These are phyloP conservation scores for Drosophila fungiperda DNA, from an alignment of 2,888 invertebrate genomes.

Conservation along the genomic window DNA sequence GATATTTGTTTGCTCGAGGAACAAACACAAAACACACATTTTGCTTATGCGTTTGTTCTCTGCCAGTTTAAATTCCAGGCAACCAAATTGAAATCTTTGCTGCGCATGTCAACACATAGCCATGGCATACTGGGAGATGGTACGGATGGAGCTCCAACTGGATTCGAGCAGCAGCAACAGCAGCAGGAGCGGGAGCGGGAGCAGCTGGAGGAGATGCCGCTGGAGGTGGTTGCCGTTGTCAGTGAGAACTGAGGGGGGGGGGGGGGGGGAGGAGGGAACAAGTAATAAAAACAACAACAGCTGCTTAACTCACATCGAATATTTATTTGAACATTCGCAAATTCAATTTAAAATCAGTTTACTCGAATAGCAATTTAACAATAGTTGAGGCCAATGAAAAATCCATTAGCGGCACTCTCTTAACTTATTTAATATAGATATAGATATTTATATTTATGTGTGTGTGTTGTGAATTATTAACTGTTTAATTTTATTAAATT, in stretches of 20 bases:
- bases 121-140: constrained; percentile 60
- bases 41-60: constrained; percentile 8
- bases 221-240: constrained; percentile 83
- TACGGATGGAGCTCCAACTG: constrained; percentile 14
- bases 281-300: not conserved
- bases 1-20: not conserved
- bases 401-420: constrained; percentile 32
- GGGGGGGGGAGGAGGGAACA: not conserved
- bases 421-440: constrained; percentile 7
- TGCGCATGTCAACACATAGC: constrained; percentile 79
- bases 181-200: constrained; percentile 1
- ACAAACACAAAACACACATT: not conserved
- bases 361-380: constrained; percentile 23
- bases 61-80: constrained; percentile 83
- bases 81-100: constrained; percentile 83
- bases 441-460: not conserved
- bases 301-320: constrained; percentile 62
- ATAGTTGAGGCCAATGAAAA: constrained; percentile 47
- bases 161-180: constrained; percentile 4
- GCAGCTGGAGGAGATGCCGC: constrained; percentile 65
- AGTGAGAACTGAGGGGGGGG: constrained; percentile 48
- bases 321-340: constrained; percentile 55
- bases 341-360: constrained; percentile 33
- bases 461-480: not conserved
- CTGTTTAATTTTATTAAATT: constrained; percentile 1